Evolutionary conservation across 2,113 vertebrate species (phyloP), one percentile per base, ranked within the genome.

Genomic region (Todiramphus saurophagus): DNA sequence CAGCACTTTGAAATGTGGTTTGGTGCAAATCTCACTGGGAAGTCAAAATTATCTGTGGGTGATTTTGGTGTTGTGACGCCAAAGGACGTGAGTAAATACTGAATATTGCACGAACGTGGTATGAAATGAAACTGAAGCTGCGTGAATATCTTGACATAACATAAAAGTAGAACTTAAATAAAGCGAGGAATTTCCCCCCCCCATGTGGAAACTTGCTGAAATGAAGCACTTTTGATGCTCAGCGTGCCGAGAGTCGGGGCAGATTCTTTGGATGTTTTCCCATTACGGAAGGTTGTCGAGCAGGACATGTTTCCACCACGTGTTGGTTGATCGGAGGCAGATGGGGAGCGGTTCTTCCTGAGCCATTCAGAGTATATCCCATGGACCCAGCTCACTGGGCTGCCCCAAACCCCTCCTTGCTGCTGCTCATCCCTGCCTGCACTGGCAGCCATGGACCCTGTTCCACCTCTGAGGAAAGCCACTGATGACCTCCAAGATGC

Each of bases 371-470:
- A 92, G 8, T 9, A 1, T 25, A 37, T 20, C 10, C 31, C 5
- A 3, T 7, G 20, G 53, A 73, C 30, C 20, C 41, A 44, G 56
- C 44, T 76, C 3, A 0, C 1, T 7, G 18, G 27, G 23, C 30
- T 82, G 5, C 51, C 62, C 74, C 75, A 51, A 41, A 43, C 1
- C 10, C 10, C 41, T 73, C 37, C 37, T 23, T 58, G 69, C 21
- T 75, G 55, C 13, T 5, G 37, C 13, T 70, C 51, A 51, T 35
- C 63, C 39, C n/a, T 44, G 16, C 28, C 35, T 58, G 35, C 35
- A 39, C 24, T 18, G 10, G 2, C 0, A 1, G 31, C 19, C 0
- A 0, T 33, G 63, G 41, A 50, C 30, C 21, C 11, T 0, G 0
- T 46, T 67, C 62, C 28, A 25, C 17, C 56, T 83, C 43, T 48